Conservation (phyloP, 2,888 invertebrate species). For the Meteorus cinctellus region DNA sequence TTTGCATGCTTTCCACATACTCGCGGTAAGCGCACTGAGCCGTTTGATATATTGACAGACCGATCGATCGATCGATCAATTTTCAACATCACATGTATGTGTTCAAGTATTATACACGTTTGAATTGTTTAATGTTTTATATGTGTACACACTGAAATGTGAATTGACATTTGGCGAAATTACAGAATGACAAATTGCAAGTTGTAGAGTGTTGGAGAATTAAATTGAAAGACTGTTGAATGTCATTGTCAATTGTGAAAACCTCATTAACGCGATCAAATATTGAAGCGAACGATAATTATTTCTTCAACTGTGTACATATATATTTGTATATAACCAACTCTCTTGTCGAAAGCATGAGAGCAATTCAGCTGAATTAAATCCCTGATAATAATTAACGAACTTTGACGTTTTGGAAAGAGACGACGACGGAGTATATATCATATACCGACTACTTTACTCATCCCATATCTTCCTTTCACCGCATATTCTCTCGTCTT, state of each 20-base stretch:
- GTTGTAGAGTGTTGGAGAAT: constrained; percentile 21
- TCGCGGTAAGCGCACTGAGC: constrained; percentile 18
- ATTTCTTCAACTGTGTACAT: constrained; percentile 8
- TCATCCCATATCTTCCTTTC: constrained; percentile 3
- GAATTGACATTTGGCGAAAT: constrained; percentile 21
- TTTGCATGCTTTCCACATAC: constrained; percentile 55
- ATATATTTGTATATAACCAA: constrained; percentile 1
- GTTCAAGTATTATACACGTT: not conserved
- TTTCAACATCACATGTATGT: not conserved
- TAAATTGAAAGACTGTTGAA: constrained; percentile 27
- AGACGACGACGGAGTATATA: constrained; percentile 15
- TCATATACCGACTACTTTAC: constrained; percentile 4
- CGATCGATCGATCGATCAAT: constrained; percentile 25
- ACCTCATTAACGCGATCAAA: constrained; percentile 42
- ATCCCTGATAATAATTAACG: constrained; percentile 45
- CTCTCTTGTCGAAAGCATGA: not conserved
- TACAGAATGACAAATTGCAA: constrained; percentile 34
- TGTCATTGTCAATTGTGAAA: constrained; percentile 16
- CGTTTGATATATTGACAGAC: constrained; percentile 34
- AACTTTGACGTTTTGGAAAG: constrained; percentile 43
- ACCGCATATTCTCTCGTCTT: constrained; percentile 13
- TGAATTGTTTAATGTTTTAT: not conserved
- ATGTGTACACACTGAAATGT: constrained; percentile 13
- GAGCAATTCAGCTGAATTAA: constrained; percentile 38
- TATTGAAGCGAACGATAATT: constrained; percentile 33